phyloP scores from a whole-genome alignment of 2,113 vertebrate genomes.

The Murina feae region DNA sequence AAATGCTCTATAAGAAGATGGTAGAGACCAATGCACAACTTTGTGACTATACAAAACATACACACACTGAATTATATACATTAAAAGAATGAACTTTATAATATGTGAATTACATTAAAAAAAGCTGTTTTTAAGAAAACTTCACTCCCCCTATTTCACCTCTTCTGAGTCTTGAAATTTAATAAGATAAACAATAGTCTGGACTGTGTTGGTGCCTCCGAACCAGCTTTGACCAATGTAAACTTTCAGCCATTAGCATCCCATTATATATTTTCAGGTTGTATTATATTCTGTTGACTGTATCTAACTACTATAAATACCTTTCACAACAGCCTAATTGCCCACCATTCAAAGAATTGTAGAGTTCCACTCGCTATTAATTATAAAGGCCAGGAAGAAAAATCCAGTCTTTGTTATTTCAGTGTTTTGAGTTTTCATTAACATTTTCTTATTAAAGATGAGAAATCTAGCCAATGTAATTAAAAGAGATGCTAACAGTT shows the following conservation, averaged over 20 bases:
- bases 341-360: not conserved
- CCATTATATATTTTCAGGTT: not conserved
- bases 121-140: not conserved
- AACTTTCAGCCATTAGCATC: not conserved
- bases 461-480: conserved; percentile 18
- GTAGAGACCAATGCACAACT: not conserved
- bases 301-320: not conserved
- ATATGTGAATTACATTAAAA: not conserved
- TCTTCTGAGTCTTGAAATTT: not conserved
- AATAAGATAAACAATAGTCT: not conserved
- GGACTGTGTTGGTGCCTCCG: not conserved
- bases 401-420: not conserved
- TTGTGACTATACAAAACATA: not conserved
- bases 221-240: not conserved
- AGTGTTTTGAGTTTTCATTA: conserved; percentile 42
- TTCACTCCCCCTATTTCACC: not conserved
- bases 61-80: not conserved
- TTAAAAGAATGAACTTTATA: not conserved
- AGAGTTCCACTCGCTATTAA: not conserved
- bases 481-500: not conserved
- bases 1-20: not conserved
- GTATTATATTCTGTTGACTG: not conserved
- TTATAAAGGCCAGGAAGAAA: not conserved
- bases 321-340: not conserved
- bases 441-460: conserved; percentile 34